phyloP scores from a whole-genome alignment of 1,140 invertebrate species.

The Aphelinus certus region DNA sequence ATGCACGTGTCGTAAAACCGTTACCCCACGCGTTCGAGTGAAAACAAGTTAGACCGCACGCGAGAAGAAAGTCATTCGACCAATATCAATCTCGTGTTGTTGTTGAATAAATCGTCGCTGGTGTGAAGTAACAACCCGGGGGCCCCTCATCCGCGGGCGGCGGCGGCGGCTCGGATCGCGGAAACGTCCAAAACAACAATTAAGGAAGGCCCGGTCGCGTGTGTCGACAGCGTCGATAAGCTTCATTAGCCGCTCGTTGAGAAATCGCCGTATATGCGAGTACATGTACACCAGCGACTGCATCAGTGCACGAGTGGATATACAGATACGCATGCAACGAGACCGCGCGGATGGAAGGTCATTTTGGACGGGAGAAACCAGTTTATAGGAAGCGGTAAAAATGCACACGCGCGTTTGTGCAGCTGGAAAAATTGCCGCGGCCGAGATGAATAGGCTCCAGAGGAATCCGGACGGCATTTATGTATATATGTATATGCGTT shows the following conservation, averaged over 20 bases:
- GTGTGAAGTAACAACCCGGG: too few relatives aligned
- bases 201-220: not conserved
- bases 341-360: not conserved
- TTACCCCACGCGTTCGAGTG: too few relatives aligned
- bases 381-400: slow-evolving; percentile 10
- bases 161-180: too few relatives aligned
- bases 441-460: not conserved
- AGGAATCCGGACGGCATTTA: not conserved
- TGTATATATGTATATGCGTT: not conserved
- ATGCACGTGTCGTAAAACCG: too few relatives aligned
- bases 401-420: not conserved
- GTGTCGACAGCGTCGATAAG: not conserved
- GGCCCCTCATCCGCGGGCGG: too few relatives aligned
- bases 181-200: too few relatives aligned
- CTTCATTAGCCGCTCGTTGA: not conserved
- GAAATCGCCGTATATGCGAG: not conserved
- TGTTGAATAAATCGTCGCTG: too few relatives aligned
- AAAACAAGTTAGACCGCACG: too few relatives aligned
- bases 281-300: not conserved
- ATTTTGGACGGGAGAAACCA: slow-evolving; percentile 5
- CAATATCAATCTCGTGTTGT: too few relatives aligned
- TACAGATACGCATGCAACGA: not conserved
- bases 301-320: not conserved
- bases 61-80: too few relatives aligned
- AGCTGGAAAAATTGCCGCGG: not conserved